Evolutionary conservation across 2,888 invertebrate genomes (phyloP), one percentile per base, ranked within the genome.

Genomic region (Meloe dianella): DNA sequence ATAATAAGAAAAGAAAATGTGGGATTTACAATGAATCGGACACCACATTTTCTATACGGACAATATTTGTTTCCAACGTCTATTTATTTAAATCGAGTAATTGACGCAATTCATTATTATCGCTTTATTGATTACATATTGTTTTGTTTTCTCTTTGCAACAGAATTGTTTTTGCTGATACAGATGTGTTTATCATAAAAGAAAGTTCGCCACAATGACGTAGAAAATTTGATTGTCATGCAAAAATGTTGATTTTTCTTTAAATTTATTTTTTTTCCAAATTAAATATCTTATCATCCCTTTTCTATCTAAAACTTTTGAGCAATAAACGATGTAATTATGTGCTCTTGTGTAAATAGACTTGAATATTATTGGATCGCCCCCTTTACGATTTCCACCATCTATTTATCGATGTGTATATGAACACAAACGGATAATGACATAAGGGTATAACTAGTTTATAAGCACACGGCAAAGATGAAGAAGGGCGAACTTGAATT

Each of bases 391-490:
- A 41, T 41, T 7, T 7, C 14, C 14, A 17, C 57, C 64, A 12
- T 57, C 67, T 41, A 41, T 41, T 41, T 41, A 41, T 41, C 41
- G 41, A 41, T 41, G 41, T 41, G 41, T 63, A 61, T 64, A 47
- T 64, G 67, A 68, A 68, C 63, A 65, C 68, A 69, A 71, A 70
- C 66, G 68, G 69, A 72, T 75, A 74, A 75, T 72, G 72, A 73
- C 69, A 79, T 80, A 80, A 80, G 78, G 78, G 76, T 72, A 79
- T 79, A 80, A 79, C 79, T 77, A 78, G 79, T 79, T 79, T 79
- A 78, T 72, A 77, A 77, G 76, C 68, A 68, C 69, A 68, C 68
- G 47, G 69, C 63, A 70, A 64, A 63, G 72, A 71, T 66, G 68
- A 63, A 71, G 68, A 69, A 73, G 73, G 75, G 70, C 70, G 70